Base-by-base conservation (phyloP, 2,797 vertebrate species). In the Muscicapa striata region DNA sequence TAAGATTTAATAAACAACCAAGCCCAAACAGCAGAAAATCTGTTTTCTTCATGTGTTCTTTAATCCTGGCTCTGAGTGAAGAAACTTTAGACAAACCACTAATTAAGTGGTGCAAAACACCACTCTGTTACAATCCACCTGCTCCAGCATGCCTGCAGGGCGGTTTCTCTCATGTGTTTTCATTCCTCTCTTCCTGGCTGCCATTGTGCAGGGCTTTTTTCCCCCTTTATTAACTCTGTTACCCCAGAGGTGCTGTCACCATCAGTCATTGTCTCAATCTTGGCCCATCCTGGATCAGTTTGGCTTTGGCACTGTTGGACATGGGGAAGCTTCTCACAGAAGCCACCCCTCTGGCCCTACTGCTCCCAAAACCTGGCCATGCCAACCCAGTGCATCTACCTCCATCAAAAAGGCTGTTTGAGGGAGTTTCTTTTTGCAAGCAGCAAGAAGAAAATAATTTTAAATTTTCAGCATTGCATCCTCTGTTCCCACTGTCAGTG, bases 201-300 rank as follows among this genome's bases (percentile, higher is more conserved):
- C 21, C 20, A 6, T 43, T 15, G 14, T 40, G 18, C 32, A 54
- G 32, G 29, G 1, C 3, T 45, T 41, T 55, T 22, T 14, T 0
- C 0, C 24, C 6, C 1, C 1, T 9, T 29, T 32, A 38, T 23
- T 55, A 41, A 26, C 32, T 55, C 12, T 36, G 5, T 34, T 20
- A 23, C 13, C 34, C 16, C 13, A 36, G 52, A 61, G 38, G 52
- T 4, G 4, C 17, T 52, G 2, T 22, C 38, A 16, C 43, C 2
- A 2, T 27, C 8, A 4, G 3, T 15, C 38, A 13, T 16, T 18
- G 51, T 48, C 40, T 89, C 5, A 8, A 5, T n/a, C 66, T 54
- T 45, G 34, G 26, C 57, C 51, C 0, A 1, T 45, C 46, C 34
- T 46, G 55, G 32, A 64, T 26, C 38, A 0, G 0, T 19, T 12